phyloP scores from a whole-genome alignment of 1,140 invertebrate genomes.

The Acromyrmex charruanus region DNA sequence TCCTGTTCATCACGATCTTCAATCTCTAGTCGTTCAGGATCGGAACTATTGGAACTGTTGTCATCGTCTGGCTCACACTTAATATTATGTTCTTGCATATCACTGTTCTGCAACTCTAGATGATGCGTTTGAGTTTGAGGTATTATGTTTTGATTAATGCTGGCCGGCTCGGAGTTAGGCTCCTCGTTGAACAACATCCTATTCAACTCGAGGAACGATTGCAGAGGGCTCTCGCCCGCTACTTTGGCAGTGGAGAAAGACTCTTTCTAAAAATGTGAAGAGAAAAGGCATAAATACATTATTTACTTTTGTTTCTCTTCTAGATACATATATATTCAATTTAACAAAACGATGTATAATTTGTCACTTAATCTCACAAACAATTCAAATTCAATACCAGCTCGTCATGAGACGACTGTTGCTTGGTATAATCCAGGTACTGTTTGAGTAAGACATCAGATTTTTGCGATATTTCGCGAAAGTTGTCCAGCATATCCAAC shows the following conservation, averaged over 20 bases:
- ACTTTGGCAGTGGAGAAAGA: conserved; percentile 85
- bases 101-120: conserved; percentile 78
- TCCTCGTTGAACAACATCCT: conserved; percentile 84
- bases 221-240: conserved; percentile 81
- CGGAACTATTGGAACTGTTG: conserved; percentile 86
- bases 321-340: background rate
- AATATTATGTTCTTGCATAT: conserved; percentile 76
- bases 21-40: conserved; percentile 88
- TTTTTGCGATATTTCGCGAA: conserved; percentile 86
- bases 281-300: background rate
- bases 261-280: conserved; percentile 79
- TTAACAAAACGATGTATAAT: background rate
- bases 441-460: conserved; percentile 87
- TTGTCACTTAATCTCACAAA: background rate
- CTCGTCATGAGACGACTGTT: conserved; percentile 82
- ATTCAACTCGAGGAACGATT: conserved; percentile 84
- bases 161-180: conserved; percentile 83
- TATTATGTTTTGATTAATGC: conserved; percentile 85
- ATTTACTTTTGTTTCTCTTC: background rate
- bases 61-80: conserved; percentile 85
- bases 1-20: conserved; percentile 84
- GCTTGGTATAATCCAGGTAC: conserved; percentile 86
- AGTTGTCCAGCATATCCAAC: conserved; percentile 85
- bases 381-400: conserved; percentile 77
- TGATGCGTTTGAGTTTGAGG: conserved; percentile 84